phyloP scores from a whole-genome alignment of 2,888 invertebrate genomes.

The Cataglyphis livida region DNA sequence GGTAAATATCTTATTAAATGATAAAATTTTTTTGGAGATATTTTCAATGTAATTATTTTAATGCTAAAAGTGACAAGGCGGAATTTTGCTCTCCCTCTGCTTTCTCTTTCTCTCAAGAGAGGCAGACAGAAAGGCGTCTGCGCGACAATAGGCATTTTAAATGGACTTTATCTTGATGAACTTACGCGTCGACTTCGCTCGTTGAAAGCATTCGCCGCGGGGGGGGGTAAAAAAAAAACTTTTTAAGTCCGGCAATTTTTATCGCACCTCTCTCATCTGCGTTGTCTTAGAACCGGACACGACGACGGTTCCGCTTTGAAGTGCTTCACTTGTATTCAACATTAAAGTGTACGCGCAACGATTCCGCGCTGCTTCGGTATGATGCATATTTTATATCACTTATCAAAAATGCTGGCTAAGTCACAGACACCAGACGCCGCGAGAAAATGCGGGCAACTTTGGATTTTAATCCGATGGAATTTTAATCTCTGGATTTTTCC shows the following conservation, averaged over 20 bases:
- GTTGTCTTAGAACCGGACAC: slow-evolving; percentile 1
- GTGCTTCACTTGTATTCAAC: neutral
- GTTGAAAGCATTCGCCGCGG: slow-evolving; percentile 43
- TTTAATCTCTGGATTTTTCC: slow-evolving; percentile 56
- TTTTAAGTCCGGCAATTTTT: slow-evolving; percentile 51
- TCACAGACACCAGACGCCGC: slow-evolving; percentile 24
- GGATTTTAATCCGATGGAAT: slow-evolving; percentile 53
- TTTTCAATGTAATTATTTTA: neutral
- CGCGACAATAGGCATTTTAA: slow-evolving; percentile 39
- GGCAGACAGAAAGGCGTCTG: slow-evolving; percentile 24
- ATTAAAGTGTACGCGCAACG: slow-evolving; percentile 6
- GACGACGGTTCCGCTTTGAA: neutral
- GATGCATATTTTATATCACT: slow-evolving; percentile 42
- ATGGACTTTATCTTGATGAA: slow-evolving; percentile 41
- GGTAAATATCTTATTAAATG: neutral
- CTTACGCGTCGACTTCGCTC: slow-evolving; percentile 15
- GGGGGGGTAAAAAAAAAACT: slow-evolving; percentile 41
- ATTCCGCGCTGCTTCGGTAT: neutral
- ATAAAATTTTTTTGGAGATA: neutral
- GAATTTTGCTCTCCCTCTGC: slow-evolving; percentile 23
- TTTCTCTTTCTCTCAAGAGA: neutral
- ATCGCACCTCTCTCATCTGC: slow-evolving; percentile 26
- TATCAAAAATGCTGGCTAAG: slow-evolving; percentile 18
- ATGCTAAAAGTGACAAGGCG: slow-evolving; percentile 18
- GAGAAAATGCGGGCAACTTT: slow-evolving; percentile 3